phyloP scores from a whole-genome alignment of 2,797 vertebrate genomes.

The Holocentrus rufus region DNA sequence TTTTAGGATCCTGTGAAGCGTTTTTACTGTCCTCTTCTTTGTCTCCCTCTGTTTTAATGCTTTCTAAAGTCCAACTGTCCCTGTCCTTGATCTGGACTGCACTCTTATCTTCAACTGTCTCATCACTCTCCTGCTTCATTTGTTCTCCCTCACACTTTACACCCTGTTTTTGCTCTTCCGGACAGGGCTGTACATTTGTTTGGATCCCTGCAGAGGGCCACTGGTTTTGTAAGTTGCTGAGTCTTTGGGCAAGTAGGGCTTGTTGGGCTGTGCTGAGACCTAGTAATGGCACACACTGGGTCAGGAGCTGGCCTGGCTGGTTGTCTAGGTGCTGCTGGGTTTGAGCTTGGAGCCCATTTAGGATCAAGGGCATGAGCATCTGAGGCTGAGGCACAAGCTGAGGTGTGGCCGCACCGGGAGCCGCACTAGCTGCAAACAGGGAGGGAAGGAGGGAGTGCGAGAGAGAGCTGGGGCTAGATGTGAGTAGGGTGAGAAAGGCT shows the following conservation, averaged over 20 bases:
- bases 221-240: constrained; percentile 82
- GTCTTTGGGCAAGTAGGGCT: constrained; percentile 85
- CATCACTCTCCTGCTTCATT: constrained; percentile 41
- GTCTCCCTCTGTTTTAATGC: constrained; percentile 46
- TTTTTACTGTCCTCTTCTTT: constrained; percentile 55
- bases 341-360: constrained; percentile 82
- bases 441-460: constrained; percentile 82
- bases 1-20: constrained; percentile 48
- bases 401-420: constrained; percentile 72
- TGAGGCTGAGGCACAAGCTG: constrained; percentile 84
- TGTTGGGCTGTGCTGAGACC: constrained; percentile 84
- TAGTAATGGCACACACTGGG: constrained; percentile 83
- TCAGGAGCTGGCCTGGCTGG: constrained; percentile 80
- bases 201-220: constrained; percentile 77
- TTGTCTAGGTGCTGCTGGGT: constrained; percentile 80
- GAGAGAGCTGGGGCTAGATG: constrained; percentile 80
- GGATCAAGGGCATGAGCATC: constrained; percentile 85
- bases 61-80: constrained; percentile 31
- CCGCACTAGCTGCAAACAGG: constrained; percentile 75
- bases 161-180: constrained; percentile 69
- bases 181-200: constrained; percentile 56
- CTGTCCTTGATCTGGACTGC: constrained; percentile 52
- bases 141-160: constrained; percentile 57
- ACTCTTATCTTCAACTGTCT: constrained; percentile 36
- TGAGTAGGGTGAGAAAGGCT: constrained; percentile 85